Base-by-base conservation (phyloP, 2,888 invertebrate genomes). In the Ischnus inquisitorius region DNA sequence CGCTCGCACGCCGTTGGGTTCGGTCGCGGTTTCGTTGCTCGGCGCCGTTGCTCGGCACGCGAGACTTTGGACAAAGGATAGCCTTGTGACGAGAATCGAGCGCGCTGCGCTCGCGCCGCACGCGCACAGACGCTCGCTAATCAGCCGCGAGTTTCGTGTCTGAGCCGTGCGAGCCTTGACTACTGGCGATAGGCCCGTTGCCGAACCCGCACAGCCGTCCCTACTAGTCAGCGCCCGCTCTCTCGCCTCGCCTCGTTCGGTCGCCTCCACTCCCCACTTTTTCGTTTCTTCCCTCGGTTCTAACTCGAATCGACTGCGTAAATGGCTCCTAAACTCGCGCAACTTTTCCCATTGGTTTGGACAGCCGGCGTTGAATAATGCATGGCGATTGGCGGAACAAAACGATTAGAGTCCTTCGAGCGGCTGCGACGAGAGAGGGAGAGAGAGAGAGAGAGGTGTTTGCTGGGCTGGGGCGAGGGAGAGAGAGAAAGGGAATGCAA, bases 61-160 rank as follows among this genome's bases (percentile, higher is more conserved):
- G 77, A 65, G 77, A 87, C 83, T 92, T 93, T 89, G 92, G 92
- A 93, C 92, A 93, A 93, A 93, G 92, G 90, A 92, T 92, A 92
- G 92, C 93, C 93, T 93, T 93, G 92, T 92, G 88, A 57, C 64
- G 67, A 75, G 65, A 78, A 54, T 60, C 74, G 84, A 77, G 69
- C n/a, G 65, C 72, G 72, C 77, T 76, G 67, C 39, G 57, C 34
- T 28, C 5, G 16, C 71, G 79, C 72, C 72, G 62, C 79, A 76
- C 67, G 77, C 51, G 19, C 51, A 54, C 51, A 10, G 1, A 22
- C 54, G 3, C 54, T 57, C 71, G 65, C 81, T 81, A 81, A 75
- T 78, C 81, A 67, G 41, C 46, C 43, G 54, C 39, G 51, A 34
- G 41, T 74, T 67, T 69, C 62, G 75, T 54, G 81, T 65, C 76